phyloP scores from a whole-genome alignment of 2,888 invertebrate genomes.

The Agrotis ipsilon region DNA sequence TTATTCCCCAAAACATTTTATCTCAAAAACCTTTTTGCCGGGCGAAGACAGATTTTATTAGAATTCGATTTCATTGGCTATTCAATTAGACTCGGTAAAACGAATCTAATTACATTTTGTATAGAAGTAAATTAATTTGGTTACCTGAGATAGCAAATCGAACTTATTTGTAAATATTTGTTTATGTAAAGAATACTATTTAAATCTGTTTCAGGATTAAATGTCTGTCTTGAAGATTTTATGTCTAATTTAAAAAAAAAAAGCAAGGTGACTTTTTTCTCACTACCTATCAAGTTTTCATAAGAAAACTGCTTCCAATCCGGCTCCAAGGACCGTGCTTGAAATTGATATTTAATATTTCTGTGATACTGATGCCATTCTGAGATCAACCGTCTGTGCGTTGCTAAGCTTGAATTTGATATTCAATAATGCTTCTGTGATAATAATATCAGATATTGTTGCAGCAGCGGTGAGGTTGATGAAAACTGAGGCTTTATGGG shows the following conservation, averaged over 20 bases:
- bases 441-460: no score
- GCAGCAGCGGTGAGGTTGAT: no score
- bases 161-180: constrained; percentile 12
- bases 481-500: no score
- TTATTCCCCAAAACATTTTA: constrained; percentile 3
- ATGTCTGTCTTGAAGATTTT: neutral
- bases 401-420: neutral
- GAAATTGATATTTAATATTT: neutral
- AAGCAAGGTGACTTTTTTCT: no score
- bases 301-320: neutral
- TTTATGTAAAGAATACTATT: neutral
- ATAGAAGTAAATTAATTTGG: constrained; percentile 31
- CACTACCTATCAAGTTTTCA: neutral
- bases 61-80: constrained; percentile 26
- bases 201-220: neutral
- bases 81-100: constrained; percentile 21
- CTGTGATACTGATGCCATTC: neutral
- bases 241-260: no score
- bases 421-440: neutral
- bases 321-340: neutral
- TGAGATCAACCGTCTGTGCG: no score
- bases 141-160: constrained; percentile 5
- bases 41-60: constrained; percentile 24
- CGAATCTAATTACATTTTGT: constrained; percentile 25
- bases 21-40: neutral